Evolutionary conservation across 30 jellyfish, hydroid and myxozoan species (phyloP).

Genomic region (Hydra vulgaris): DNA sequence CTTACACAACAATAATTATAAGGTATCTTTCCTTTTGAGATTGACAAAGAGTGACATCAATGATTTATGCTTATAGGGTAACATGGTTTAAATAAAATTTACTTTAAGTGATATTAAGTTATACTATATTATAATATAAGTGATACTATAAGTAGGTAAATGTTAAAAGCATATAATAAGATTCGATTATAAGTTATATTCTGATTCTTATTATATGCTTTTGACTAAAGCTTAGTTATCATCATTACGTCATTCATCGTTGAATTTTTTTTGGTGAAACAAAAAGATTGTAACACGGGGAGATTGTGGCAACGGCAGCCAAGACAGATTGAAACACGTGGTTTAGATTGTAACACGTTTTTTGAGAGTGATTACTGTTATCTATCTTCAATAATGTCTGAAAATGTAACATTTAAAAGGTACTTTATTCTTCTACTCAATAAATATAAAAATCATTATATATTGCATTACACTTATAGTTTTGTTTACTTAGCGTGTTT

Average conservation of each 20-base stretch:
- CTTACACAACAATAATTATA: background rate
- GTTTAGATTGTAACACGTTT: background rate
- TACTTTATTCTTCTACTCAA: background rate
- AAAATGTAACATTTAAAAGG: background rate
- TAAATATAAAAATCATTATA: no score
- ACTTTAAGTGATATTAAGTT: background rate
- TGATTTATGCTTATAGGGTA: background rate
- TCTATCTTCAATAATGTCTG: background rate
- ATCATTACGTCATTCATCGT: background rate
- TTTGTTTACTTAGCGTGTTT: no score
- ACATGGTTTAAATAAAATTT: no score
- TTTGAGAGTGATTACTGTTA: background rate
- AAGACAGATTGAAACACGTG: background rate
- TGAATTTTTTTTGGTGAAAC: background rate
- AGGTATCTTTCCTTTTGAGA: background rate
- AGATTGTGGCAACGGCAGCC: background rate
- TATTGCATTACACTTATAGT: background rate
- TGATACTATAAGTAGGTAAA: no score
- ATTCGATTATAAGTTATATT: no score
- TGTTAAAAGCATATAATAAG: no score
- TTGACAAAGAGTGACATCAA: background rate
- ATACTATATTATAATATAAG: no score
- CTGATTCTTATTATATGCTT: background rate
- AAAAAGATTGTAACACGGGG: background rate
- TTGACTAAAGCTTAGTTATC: background rate